These are phyloP conservation scores for Rhodinocichla rosea DNA, from an alignment of 2,113 vertebrate genomes.

Conservation along the genomic window DNA sequence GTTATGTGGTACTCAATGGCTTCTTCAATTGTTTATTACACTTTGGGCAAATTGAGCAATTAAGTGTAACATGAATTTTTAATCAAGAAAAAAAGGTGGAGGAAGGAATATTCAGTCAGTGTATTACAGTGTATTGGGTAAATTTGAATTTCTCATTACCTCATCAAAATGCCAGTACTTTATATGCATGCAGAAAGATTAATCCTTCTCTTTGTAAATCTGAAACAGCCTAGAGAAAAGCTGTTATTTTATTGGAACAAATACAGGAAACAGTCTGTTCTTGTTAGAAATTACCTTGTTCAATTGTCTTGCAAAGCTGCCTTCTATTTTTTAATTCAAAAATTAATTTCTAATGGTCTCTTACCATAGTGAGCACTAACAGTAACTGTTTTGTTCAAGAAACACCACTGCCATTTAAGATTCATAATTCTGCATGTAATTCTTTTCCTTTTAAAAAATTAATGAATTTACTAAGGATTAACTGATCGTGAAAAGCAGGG, in stretches of 20 bases:
- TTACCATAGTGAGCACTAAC: conserved; percentile 1
- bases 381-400: conserved; percentile 61
- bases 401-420: conserved; percentile 47
- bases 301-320: background rate
- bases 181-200: background rate
- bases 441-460: conserved; percentile 66
- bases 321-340: conserved; percentile 51
- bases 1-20: background rate
- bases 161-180: background rate
- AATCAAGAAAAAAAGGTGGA: background rate
- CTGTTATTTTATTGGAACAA: conserved; percentile 34
- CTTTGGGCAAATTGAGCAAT: conserved; percentile 18
- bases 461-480: conserved; percentile 65
- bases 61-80: conserved; percentile 15
- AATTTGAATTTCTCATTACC: conserved; percentile 6
- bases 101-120: background rate
- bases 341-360: conserved; percentile 63
- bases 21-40: conserved; percentile 11
- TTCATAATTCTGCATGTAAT: conserved; percentile 58
- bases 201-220: background rate
- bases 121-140: background rate
- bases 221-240: conserved; percentile 1
- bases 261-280: conserved; percentile 22
- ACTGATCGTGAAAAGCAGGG: conserved; percentile 36
- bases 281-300: conserved; percentile 34